Base-by-base conservation (phyloP, 2,797 vertebrate genomes). In the Sylvia borin region DNA sequence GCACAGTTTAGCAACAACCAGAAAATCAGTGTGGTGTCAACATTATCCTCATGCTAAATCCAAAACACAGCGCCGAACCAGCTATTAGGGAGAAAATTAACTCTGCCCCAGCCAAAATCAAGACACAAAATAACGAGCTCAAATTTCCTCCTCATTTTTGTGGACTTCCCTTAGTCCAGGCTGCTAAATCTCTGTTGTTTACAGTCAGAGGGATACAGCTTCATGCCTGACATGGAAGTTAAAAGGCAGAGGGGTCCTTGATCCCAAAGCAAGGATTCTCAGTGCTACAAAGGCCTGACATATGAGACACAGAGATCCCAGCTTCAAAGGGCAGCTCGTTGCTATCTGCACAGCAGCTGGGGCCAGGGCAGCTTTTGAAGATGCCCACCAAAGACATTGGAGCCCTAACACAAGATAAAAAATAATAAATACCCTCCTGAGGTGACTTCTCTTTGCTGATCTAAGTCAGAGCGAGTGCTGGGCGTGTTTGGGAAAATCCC, bases 281-380 rank as follows among this genome's bases (percentile, higher is more conserved):
- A 85, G 7, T 18, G 31, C 70, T 71, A 5, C 2, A 8, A 22
- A 90, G 68, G 3, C 43, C 74, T 90, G 82, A 60, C 75, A 91
- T 5, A 13, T 2, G 60, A 73, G 64, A 54, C 76, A 75, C 58
- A 45, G 47, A 65, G 55, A 87, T n/a, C 27, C 43, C 83, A 81
- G 7, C 91, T 92, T 94, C 91, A 92, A 95, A 94, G 85, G 78
- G 54, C 58, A 72, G 13, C 47, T 90, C 18, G 8, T 31, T 42
- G 24, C 81, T 54, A 78, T 78, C 73, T 58, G 66, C 88, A 51
- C 73, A 38, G 61, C 70, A 88, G 51, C 7, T 24, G 21, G 18
- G 65, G 58, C 32, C 53, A 50, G 36, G 16, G 9, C 66, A 80
- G 70, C 42, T 65, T 95, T 62, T 86, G 62, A 80, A 95, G 66